Conservation (phyloP, 2,888 invertebrate species). For the Linnaemya tessellans region DNA sequence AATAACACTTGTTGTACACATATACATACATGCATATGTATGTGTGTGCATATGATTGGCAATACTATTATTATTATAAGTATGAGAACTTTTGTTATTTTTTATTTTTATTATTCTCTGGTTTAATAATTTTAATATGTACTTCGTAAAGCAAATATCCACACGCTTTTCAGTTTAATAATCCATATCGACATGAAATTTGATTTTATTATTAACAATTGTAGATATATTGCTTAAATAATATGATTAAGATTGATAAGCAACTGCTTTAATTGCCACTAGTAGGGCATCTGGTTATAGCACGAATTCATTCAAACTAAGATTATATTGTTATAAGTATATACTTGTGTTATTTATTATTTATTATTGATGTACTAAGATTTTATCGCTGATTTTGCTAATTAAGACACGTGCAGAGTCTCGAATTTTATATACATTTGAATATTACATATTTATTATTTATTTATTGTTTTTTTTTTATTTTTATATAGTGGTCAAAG, state of each 20-base stretch:
- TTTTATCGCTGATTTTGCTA: not conserved
- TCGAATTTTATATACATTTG: not conserved
- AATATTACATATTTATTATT: not conserved
- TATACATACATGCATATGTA: no score
- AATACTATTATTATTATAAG: conserved; percentile 5
- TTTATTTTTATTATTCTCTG: conserved; percentile 10
- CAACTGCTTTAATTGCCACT: not conserved
- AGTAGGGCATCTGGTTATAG: not conserved
- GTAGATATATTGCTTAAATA: conserved; percentile 2
- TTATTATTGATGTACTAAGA: not conserved
- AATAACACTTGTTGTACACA: conserved; percentile 12
- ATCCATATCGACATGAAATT: not conserved
- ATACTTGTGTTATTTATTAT: not conserved
- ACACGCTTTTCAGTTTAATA: conserved; percentile 11
- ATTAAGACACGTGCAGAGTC: conserved; percentile 25
- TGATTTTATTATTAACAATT: conserved; percentile 11
- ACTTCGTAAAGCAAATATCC: not conserved
- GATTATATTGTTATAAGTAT: not conserved
- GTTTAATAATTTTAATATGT: conserved; percentile 16
- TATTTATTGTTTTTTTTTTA: conserved; percentile 7
- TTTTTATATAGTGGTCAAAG: not conserved
- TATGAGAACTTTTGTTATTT: not conserved
- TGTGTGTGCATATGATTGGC: not conserved
- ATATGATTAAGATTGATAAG: conserved; percentile 26
- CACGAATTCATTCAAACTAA: not conserved